phyloP scores from a whole-genome alignment of 2,113 vertebrate species.

The Nycticryphes semicollaris region DNA sequence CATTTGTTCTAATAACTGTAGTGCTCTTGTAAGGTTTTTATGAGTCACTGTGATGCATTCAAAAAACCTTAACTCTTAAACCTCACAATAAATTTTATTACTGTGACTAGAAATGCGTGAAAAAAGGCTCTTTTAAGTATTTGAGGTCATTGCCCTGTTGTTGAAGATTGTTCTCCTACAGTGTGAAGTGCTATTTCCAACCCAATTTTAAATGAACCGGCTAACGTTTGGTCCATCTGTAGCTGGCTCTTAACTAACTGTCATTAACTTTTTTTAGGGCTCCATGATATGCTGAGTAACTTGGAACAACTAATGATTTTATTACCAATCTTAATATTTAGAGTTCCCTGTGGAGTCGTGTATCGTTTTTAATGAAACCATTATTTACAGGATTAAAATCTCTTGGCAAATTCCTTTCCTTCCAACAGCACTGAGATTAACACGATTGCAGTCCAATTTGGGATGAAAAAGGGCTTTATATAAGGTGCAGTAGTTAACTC shows the following conservation, averaged over 20 bases:
- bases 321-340: conserved; percentile 64
- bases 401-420: conserved; percentile 29
- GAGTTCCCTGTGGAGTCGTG: conserved; percentile 28
- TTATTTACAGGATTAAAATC: conserved; percentile 64
- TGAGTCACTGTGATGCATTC: neutral
- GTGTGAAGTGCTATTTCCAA: neutral
- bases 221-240: neutral
- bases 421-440: neutral
- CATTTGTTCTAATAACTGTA: neutral
- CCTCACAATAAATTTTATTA: neutral
- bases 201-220: neutral
- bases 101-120: neutral
- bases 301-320: conserved; percentile 56
- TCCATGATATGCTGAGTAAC: conserved; percentile 43
- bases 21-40: neutral
- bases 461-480: neutral
- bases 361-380: conserved; percentile 56
- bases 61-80: neutral
- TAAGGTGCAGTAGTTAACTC: neutral
- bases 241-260: conserved; percentile 31
- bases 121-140: neutral
- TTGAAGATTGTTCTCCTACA: neutral
- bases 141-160: neutral
- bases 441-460: neutral
- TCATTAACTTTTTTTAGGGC: conserved; percentile 57